Percentiles rank a stretch among this genome's conserved stretches.
These are phyloP conservation scores for Onchidella celtica DNA, from an alignment of 2,888 invertebrate genomes.

Conservation along the genomic window DNA sequence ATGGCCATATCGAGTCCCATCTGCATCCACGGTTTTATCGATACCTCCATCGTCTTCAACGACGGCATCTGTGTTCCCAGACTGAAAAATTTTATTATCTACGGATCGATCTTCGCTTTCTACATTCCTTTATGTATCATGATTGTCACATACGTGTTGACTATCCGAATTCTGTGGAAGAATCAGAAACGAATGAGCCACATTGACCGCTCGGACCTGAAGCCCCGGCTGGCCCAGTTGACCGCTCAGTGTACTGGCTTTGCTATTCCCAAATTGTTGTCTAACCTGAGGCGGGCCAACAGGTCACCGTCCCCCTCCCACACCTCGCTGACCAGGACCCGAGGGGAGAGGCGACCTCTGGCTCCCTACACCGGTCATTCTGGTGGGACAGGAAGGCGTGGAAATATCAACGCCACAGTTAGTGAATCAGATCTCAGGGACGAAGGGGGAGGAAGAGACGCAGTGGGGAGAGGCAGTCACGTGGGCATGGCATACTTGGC, in stretches of 20 bases:
- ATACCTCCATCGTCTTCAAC: conserved; percentile 69
- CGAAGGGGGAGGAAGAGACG: neutral
- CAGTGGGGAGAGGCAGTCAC: neutral
- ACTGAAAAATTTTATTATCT: conserved; percentile 82
- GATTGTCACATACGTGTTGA: conserved; percentile 95
- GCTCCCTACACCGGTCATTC: neutral
- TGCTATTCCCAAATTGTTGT: conserved; percentile 50
- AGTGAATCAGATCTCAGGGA: conserved; percentile 16
- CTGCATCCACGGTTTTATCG: conserved; percentile 73
- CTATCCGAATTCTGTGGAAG: conserved; percentile 91
- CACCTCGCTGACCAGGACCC: neutral
- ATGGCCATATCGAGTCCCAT: conserved; percentile 81
- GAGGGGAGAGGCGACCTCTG: neutral
- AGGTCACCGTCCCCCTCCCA: neutral
- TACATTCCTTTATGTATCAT: conserved; percentile 97
- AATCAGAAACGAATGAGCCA: conserved; percentile 82
- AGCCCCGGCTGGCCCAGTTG: conserved; percentile 51
- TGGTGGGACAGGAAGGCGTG: neutral
- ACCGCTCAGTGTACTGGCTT: conserved; percentile 54
- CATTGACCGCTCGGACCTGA: conserved; percentile 59
- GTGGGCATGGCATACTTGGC: neutral
- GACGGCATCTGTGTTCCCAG: conserved; percentile 71
- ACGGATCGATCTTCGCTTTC: conserved; percentile 96
- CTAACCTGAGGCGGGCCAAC: neutral
- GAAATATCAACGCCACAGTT: neutral